Evolutionary conservation across 1,140 invertebrate genomes (phyloP).

Genomic region (Brachionus sp.): DNA sequence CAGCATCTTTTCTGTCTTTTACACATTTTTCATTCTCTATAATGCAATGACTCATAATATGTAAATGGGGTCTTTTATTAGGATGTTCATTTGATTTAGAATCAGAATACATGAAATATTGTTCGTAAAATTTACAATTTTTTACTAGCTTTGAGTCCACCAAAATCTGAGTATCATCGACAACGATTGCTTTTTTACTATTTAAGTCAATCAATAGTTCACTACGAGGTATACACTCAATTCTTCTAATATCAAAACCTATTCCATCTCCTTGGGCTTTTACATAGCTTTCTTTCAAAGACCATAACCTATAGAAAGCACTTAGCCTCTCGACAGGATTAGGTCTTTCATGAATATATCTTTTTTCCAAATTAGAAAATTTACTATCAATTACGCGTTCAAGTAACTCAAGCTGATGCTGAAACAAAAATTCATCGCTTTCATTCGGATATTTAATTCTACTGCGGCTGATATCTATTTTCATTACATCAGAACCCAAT

Average conservation of each 20-base stretch:
- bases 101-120: slow-evolving; percentile 5
- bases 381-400: slow-evolving; percentile 71
- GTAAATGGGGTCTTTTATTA: neutral
- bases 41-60: slow-evolving; percentile 17
- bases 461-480: slow-evolving; percentile 53
- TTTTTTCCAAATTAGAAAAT: slow-evolving; percentile 69
- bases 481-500: slow-evolving; percentile 64
- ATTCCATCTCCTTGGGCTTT: slow-evolving; percentile 85
- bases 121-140: slow-evolving; percentile 40
- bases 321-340: slow-evolving; percentile 64
- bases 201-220: slow-evolving; percentile 22
- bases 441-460: neutral
- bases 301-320: slow-evolving; percentile 83
- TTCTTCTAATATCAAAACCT: slow-evolving; percentile 61
- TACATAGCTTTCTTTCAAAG: slow-evolving; percentile 89
- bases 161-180: slow-evolving; percentile 1
- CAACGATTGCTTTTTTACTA: neutral
- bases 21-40: neutral
- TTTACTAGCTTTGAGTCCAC: neutral
- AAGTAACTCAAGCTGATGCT: neutral
- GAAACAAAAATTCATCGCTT: slow-evolving; percentile 16
- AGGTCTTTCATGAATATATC: slow-evolving; percentile 65
- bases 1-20: neutral
- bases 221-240: slow-evolving; percentile 7
- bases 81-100: neutral